Conservation (phyloP, 2,113 vertebrate genomes). For the Ramphastos sulfuratus region DNA sequence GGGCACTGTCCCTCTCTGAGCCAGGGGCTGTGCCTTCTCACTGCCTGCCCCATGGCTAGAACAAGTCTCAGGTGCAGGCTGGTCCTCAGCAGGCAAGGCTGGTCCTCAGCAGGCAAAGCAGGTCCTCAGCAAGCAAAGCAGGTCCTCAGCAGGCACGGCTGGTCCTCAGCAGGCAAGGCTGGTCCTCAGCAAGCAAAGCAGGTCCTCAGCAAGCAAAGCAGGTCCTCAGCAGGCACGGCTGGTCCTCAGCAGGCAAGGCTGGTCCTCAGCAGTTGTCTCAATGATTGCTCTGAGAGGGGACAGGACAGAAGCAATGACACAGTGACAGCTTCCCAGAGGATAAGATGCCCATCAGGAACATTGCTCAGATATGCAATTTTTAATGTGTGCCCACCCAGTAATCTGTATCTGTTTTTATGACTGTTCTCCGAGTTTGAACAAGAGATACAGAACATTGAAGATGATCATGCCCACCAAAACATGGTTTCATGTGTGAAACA, state of each 20-base stretch:
- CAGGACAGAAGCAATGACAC: neutral
- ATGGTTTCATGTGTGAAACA: neutral
- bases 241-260: neutral
- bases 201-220: too few relatives aligned
- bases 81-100: neutral
- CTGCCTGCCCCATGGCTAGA: too few relatives aligned
- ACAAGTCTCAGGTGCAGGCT: neutral
- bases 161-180: neutral
- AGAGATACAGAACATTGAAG: neutral
- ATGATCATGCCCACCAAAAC: neutral
- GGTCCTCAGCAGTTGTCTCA: neutral
- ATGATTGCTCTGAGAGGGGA: neutral
- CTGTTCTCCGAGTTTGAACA: neutral
- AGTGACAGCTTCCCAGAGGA: neutral
- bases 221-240: neutral
- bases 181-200: neutral
- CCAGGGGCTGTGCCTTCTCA: rapidly evolving
- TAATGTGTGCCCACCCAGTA: neutral
- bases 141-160: neutral
- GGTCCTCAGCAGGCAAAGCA: neutral
- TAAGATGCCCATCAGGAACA: neutral
- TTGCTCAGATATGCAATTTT: neutral
- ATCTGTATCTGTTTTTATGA: neutral
- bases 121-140: neutral
- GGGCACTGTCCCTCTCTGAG: neutral